These are phyloP conservation scores for Cyprinella venusta DNA, from an alignment of 2,797 vertebrate species.

Conservation along the genomic window DNA sequence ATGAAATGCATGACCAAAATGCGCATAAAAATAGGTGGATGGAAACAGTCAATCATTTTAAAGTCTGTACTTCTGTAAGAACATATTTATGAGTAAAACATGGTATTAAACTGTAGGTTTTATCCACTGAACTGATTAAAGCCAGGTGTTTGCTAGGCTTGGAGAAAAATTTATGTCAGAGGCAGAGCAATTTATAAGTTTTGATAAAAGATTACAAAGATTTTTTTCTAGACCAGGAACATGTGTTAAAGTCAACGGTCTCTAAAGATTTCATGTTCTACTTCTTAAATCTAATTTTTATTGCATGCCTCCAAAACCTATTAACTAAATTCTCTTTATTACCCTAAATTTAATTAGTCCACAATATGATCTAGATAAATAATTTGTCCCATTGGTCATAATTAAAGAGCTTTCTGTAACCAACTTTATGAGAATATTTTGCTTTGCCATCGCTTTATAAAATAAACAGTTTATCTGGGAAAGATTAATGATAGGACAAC, in stretches of 20 bases:
- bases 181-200: neutral
- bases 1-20: no score
- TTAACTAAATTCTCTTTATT: neutral
- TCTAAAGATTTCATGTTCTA: neutral
- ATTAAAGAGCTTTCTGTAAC: neutral
- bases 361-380: neutral
- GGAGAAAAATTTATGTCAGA: neutral
- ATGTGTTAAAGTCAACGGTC: neutral
- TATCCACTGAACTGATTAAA: conserved; percentile 1
- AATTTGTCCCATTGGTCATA: neutral
- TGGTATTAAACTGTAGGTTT: neutral
- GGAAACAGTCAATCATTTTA: neutral
- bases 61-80: neutral
- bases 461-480: neutral
- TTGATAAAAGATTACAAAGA: neutral
- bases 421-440: no score
- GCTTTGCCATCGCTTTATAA: neutral
- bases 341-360: neutral
- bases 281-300: neutral
- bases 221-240: neutral
- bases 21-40: neutral
- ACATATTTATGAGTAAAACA: conserved; percentile 8
- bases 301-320: neutral
- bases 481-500: neutral
- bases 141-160: neutral